A percentile compares a stretch with the other conserved stretches of the same genome.
These are phyloP conservation scores for Spodoptera picta DNA, from an alignment of 2,888 invertebrate genomes.

Conservation along the genomic window DNA sequence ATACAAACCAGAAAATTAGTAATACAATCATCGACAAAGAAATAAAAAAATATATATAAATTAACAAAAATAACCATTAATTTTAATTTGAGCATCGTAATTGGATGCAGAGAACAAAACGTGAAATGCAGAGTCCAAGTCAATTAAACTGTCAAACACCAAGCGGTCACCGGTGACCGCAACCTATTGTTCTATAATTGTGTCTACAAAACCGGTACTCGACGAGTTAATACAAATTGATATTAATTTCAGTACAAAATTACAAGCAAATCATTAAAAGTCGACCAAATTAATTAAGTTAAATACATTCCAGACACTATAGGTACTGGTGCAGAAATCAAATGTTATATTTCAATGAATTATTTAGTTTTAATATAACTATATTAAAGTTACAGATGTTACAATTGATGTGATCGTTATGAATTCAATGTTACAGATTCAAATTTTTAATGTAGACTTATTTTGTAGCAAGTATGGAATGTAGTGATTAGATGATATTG, in stretches of 20 bases:
- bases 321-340: neutral
- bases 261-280: constrained; percentile 6
- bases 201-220: too few relatives aligned
- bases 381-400: neutral
- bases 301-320: constrained; percentile 2
- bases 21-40: too few relatives aligned
- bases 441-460: too few relatives aligned
- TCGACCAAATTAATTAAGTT: neutral
- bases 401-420: neutral
- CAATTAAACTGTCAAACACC: too few relatives aligned
- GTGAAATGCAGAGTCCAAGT: constrained; percentile 7
- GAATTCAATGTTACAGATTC: too few relatives aligned
- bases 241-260: constrained; percentile 17
- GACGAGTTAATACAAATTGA: constrained; percentile 25
- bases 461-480: too few relatives aligned
- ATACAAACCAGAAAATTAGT: too few relatives aligned
- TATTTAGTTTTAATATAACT: neutral
- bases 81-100: constrained; percentile 10
- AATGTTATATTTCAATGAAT: neutral
- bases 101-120: constrained; percentile 14
- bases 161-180: too few relatives aligned
- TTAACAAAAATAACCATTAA: neutral
- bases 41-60: neutral
- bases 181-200: too few relatives aligned
- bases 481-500: too few relatives aligned